These are phyloP conservation scores for Heliconius nattereri DNA, from an alignment of 1,140 invertebrate species.

Conservation along the genomic window DNA sequence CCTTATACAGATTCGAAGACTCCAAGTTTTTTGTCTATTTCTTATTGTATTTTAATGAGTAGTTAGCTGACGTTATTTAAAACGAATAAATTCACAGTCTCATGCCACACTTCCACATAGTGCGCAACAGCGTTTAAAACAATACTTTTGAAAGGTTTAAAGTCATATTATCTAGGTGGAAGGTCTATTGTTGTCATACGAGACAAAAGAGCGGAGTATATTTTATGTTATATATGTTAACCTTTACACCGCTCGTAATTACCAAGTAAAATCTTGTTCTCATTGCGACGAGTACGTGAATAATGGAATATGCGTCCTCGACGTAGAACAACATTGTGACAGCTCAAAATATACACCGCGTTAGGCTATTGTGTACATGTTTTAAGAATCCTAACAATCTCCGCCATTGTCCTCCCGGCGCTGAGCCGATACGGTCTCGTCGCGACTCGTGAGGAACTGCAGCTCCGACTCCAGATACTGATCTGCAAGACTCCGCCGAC, in stretches of 20 bases:
- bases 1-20: too few species aligned
- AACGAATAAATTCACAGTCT: not conserved
- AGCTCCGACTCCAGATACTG: constrained; percentile 13
- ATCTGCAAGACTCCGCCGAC: constrained; percentile 27
- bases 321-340: constrained; percentile 33
- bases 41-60: not conserved
- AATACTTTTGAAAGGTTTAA: constrained; percentile 24
- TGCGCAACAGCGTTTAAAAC: not conserved
- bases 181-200: constrained; percentile 29
- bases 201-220: constrained; percentile 29
- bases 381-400: constrained; percentile 27
- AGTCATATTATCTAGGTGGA: constrained; percentile 25
- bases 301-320: constrained; percentile 36
- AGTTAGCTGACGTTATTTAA: not conserved
- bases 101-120: not conserved
- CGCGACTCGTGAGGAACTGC: not conserved
- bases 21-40: not conserved
- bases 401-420: constrained; percentile 28
- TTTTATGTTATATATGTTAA: constrained; percentile 39
- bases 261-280: constrained; percentile 46
- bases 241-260: constrained; percentile 46
- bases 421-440: constrained; percentile 17
- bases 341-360: constrained; percentile 19
- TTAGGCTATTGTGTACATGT: constrained; percentile 23
- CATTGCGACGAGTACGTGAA: constrained; percentile 37